Conservation (phyloP, 2,797 vertebrate species). For the Tenualosa ilisha region DNA sequence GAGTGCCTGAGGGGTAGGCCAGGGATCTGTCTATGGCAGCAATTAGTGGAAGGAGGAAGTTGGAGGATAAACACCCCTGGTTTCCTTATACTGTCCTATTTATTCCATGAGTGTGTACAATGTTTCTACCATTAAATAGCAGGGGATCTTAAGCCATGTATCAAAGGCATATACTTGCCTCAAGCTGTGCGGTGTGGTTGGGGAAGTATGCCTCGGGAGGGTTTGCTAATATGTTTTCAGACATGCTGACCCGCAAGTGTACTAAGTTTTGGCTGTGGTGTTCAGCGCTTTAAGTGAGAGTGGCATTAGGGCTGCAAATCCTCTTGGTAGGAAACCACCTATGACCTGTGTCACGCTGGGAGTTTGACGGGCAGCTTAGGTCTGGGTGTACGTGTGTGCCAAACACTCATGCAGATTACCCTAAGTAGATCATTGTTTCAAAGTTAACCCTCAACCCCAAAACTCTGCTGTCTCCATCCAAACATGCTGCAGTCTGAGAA, state of each 20-base stretch:
- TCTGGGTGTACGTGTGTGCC: slow-evolving; percentile 41
- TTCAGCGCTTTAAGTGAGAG: slow-evolving; percentile 47
- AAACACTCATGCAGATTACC: slow-evolving; percentile 53
- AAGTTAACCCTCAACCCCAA: slow-evolving; percentile 39
- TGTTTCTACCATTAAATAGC: neutral
- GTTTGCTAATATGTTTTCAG: slow-evolving; percentile 19
- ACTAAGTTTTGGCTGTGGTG: slow-evolving; percentile 38
- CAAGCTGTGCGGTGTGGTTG: neutral
- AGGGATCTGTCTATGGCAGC: slow-evolving; percentile 34
- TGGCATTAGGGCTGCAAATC: slow-evolving; percentile 57
- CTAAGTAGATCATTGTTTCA: slow-evolving; percentile 59
- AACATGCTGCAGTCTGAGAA: slow-evolving; percentile 54
- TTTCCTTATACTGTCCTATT: neutral
- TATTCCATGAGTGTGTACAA: slow-evolving; percentile 30
- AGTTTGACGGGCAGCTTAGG: slow-evolving; percentile 57
- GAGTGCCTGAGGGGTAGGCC: slow-evolving; percentile 51
- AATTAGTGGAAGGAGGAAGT: slow-evolving; percentile 36
- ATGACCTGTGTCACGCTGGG: slow-evolving; percentile 53
- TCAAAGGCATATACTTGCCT: neutral
- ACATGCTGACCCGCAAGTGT: slow-evolving; percentile 44
- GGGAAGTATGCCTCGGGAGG: neutral
- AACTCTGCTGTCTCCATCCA: slow-evolving; percentile 34
- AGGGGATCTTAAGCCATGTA: neutral
- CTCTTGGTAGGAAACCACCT: slow-evolving; percentile 60
- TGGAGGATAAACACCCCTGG: slow-evolving; percentile 35